Conservation (phyloP, 2,113 vertebrate genomes). For the Bubo bubo region DNA sequence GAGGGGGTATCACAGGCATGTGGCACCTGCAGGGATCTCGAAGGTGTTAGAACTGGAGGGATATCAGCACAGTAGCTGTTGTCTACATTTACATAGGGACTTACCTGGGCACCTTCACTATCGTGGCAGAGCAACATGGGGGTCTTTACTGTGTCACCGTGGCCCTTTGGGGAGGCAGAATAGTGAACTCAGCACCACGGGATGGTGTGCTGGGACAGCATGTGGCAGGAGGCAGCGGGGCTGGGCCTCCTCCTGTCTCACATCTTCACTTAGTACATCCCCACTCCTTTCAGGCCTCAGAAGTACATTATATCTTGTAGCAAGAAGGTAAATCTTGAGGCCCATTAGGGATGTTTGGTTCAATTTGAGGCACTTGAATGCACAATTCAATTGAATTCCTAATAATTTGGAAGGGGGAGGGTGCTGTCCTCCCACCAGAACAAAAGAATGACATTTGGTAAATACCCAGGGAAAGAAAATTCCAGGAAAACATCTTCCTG, state of each 20-base stretch:
- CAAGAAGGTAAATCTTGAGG: neutral
- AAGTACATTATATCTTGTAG: fast-evolving
- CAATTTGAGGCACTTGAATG: neutral
- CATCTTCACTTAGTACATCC: fast-evolving
- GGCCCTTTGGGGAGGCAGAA: neutral
- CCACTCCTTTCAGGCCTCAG: neutral
- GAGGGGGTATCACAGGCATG: fast-evolving
- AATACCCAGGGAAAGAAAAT: neutral
- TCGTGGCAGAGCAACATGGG: fast-evolving
- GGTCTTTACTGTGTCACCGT: fast-evolving
- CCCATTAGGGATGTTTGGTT: neutral
- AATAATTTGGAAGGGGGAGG: neutral
- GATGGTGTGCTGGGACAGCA: neutral
- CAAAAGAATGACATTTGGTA: neutral
- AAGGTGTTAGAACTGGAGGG: neutral
- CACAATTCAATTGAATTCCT: neutral
- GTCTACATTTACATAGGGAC: neutral
- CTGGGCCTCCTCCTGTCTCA: neutral
- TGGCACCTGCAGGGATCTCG: neutral
- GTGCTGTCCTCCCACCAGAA: neutral
- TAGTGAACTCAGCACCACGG: fast-evolving
- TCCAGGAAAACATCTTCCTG: neutral
- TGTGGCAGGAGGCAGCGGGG: neutral
- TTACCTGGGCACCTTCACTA: neutral
- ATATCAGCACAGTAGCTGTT: fast-evolving